Evolutionary conservation across 2,113 vertebrate genomes (phyloP), one percentile per base, ranked within the genome.

Genomic region (Terrapene triunguis): DNA sequence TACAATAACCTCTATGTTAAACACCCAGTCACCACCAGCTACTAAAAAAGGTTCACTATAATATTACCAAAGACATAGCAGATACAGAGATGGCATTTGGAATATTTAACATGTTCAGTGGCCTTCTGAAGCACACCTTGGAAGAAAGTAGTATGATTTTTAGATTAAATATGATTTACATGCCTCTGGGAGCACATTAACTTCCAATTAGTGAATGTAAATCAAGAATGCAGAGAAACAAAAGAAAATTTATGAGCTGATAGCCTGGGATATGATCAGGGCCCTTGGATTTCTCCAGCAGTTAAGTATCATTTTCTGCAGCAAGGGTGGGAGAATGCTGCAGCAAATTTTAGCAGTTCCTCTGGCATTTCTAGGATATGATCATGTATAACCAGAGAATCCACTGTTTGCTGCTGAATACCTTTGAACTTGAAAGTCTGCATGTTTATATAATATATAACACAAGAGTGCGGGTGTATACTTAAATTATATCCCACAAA

Each of bases 121-220:
- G 57, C 47, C 87, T 95, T 88, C 82, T 81, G 88, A 82, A 8
- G 1, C 54, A 44, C 6, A 25, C 8, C 35, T 87, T 82, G 42
- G 35, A 25, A 85, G 69, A 47, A 74, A 53, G n/a, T 3, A 8
- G n/a, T 19, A 6, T 38, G 44, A 42, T 82, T 96, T 95, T 93
- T 84, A 14, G 50, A 89, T 85, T 84, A 29, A 89, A 94, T 90
- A 83, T 50, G 65, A 87, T 55, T 87, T 84, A 57, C 82, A 91
- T 91, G 44, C 84, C 80, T 93, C 62, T 96, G 53, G 72, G 93
- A 96, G 80, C 27, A 79, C 32, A 50, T 95, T 87, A 97, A 89
- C 79, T 93, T 85, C 89, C 89, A 96, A 14, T 91, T 85, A 96
- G 76, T 42, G 16, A 87, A 84, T 88, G 82, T 80, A 93, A 97